Conservation (phyloP, 1,140 invertebrate genomes). For the Coptotermes formosanus region DNA sequence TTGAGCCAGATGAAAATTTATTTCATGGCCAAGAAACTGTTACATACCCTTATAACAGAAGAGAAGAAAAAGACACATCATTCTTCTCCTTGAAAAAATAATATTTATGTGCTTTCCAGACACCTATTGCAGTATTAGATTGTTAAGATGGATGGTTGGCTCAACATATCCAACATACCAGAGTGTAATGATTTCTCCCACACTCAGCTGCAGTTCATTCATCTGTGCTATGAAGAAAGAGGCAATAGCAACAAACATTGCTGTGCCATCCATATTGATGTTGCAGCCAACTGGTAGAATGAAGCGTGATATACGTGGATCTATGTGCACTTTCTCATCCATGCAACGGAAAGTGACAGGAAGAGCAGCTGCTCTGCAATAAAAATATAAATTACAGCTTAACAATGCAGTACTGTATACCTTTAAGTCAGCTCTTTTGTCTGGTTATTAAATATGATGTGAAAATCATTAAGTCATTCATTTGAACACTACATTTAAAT, state of each 20-base stretch:
- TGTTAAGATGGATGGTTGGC: neutral
- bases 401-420: neutral
- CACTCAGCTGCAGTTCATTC: constrained; percentile 74
- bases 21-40: no score
- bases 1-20: no score
- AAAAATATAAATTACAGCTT: neutral
- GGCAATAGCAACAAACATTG: constrained; percentile 83
- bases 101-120: no score
- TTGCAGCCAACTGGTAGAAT: constrained; percentile 89
- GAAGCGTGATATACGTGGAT: constrained; percentile 86
- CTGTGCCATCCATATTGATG: constrained; percentile 94
- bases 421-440: no score
- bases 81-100: no score
- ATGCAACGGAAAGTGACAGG: constrained; percentile 92
- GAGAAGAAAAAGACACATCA: no score
- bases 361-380: constrained; percentile 83
- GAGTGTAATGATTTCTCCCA: constrained; percentile 77
- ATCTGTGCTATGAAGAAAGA: constrained; percentile 92
- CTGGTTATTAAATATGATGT: no score
- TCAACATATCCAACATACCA: constrained; percentile 61
- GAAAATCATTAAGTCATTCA: no score
- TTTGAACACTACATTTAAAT: no score
- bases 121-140: neutral
- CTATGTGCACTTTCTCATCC: constrained; percentile 87
- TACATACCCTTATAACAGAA: no score